Percentiles rank a stretch among this genome's conserved stretches.
phyloP scores from a whole-genome alignment of 1,140 invertebrate species.

The Triops cancriformis region DNA sequence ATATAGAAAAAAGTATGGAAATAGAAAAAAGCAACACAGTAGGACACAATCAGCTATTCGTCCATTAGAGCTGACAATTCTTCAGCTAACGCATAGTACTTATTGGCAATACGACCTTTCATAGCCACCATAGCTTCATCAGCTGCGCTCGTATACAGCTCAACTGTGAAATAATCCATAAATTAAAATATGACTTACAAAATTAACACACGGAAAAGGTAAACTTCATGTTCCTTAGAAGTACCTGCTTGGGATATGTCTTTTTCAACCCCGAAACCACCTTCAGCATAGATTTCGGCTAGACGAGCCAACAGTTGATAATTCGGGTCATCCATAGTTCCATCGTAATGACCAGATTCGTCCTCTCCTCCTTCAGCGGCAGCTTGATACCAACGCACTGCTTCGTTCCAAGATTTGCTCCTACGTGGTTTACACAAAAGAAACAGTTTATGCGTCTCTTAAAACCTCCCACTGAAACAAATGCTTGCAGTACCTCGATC shows the following conservation, averaged over 20 bases:
- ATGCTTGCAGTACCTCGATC: slow-evolving; percentile 35
- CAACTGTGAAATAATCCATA: slow-evolving; percentile 36
- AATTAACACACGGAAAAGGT: no score
- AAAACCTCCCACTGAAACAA: neutral
- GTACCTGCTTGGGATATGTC: slow-evolving; percentile 44
- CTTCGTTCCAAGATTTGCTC: slow-evolving; percentile 39
- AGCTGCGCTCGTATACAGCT: slow-evolving; percentile 47
- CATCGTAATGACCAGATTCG: slow-evolving; percentile 43
- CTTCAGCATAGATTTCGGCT: slow-evolving; percentile 44
- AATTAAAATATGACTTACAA: no score
- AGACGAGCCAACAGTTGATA: slow-evolving; percentile 44
- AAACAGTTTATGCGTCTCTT: neutral
- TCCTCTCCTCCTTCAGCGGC: slow-evolving; percentile 41
- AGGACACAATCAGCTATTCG: slow-evolving; percentile 2
- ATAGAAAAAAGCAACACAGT: neutral
- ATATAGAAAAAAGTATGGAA: neutral
- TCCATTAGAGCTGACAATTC: slow-evolving; percentile 37
- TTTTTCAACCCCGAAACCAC: slow-evolving; percentile 42
- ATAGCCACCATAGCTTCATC: slow-evolving; percentile 47
- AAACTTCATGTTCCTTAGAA: neutral
- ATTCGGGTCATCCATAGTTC: slow-evolving; percentile 39
- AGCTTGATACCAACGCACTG: slow-evolving; percentile 43
- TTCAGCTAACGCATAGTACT: slow-evolving; percentile 49
- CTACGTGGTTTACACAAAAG: slow-evolving; percentile 33
- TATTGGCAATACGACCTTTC: slow-evolving; percentile 49